Evolutionary conservation across 1,140 invertebrate species (phyloP).

Genomic region (Nixonia krombeini): DNA sequence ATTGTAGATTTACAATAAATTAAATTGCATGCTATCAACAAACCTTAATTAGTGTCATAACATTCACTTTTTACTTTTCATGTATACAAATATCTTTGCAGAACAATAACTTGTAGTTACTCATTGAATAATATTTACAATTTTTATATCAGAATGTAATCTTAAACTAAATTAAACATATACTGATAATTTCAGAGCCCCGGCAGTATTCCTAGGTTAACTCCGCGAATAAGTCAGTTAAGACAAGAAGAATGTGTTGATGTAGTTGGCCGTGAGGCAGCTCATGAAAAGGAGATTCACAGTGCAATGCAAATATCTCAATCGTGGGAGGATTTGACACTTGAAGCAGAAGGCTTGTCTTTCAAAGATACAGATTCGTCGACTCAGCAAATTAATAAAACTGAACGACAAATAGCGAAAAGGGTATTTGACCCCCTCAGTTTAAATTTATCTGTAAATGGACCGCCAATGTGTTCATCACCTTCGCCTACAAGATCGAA

Average conservation of each 20-base stretch:
- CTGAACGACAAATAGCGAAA: slow-evolving; percentile 60
- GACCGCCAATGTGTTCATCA: slow-evolving; percentile 74
- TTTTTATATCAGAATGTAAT: neutral
- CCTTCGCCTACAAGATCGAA: slow-evolving; percentile 77
- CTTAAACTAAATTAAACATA: too few relatives aligned
- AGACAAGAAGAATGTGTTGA: slow-evolving; percentile 90
- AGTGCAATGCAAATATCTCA: slow-evolving; percentile 91
- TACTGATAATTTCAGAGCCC: slow-evolving; percentile 57
- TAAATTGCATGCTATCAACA: too few relatives aligned
- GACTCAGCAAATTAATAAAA: slow-evolving; percentile 60
- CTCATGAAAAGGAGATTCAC: slow-evolving; percentile 90
- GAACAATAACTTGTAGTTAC: too few relatives aligned
- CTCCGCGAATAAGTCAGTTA: slow-evolving; percentile 87
- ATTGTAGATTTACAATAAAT: too few relatives aligned
- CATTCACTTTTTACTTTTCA: too few relatives aligned
- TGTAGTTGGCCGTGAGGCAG: slow-evolving; percentile 84
- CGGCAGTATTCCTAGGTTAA: slow-evolving; percentile 77
- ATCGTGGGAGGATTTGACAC: slow-evolving; percentile 88
- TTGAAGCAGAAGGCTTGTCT: slow-evolving; percentile 76
- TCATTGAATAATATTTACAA: too few relatives aligned
- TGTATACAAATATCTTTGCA: too few relatives aligned
- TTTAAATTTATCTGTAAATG: slow-evolving; percentile 63
- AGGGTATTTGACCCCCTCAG: slow-evolving; percentile 65
- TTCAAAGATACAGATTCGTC: slow-evolving; percentile 68
- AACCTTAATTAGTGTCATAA: too few relatives aligned